Evolutionary conservation across 2,113 vertebrate species (phyloP), one percentile per base, ranked within the genome.

Genomic region (Calonectris borealis): DNA sequence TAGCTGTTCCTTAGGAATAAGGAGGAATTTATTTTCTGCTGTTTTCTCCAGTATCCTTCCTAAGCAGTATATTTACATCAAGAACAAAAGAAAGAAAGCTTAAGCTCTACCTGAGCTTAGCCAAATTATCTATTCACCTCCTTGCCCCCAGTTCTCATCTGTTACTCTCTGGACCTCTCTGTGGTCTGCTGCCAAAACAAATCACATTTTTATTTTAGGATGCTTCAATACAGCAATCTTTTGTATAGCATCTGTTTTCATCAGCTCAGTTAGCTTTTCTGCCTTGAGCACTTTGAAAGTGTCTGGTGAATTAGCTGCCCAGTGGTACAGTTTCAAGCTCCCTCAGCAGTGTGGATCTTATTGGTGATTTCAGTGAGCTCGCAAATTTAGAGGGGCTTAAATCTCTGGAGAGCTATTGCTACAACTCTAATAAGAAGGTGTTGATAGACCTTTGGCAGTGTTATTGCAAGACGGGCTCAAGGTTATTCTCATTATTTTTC

Each of bases 381-480:
- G 3, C 88, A 96, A 71, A 68, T 94, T 95, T 91, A 96, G 88
- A 96, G 72, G 64, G 69, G 26, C 20, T 96, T 51, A 83, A 87
- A 79, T 75, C 95, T 77, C 91, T 65, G 1, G 88, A 93, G 96
- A 79, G 15, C 36, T 54, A 51, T 83, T 94, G 83, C 85, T 96
- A 6, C 88, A 93, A 32, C 60, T 90, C 68, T 95, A 97, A 97
- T 96, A 94, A 95, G 95, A 91, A 97, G 89, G 94, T 95, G 96
- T 97, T 97, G 97, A 98, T 93, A 92, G 93, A 87, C 77, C 49
- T 89, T 88, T 95, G 94, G 94, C 95, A 97, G 68, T 9, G 1
- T 21, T 93, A 83, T 73, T 90, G 46, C 70, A 91, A 92, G 75
- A 80, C 71, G 36, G 46, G 18, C 54, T 96, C 79, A 92, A 94